Evolutionary conservation across 2,797 vertebrate genomes (phyloP), one percentile per base, ranked within the genome.

Genomic region (Sternarchorhynchus goeldii): DNA sequence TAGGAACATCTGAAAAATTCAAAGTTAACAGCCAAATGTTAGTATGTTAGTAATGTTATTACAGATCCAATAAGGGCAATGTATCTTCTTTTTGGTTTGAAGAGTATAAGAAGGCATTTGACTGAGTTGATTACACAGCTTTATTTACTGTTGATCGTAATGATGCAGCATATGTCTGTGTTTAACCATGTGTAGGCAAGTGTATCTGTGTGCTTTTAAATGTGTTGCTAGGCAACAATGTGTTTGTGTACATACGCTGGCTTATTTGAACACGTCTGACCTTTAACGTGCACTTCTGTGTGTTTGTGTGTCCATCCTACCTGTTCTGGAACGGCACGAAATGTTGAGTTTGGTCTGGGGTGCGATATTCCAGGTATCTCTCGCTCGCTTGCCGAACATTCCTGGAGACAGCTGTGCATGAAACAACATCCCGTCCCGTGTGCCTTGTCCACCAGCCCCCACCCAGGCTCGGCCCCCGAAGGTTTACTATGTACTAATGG

Each of bases 401-500:
- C 71, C 64, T 45, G 12, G 34, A 45, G 58, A 53, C 74, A 84
- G 77, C 81, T 83, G 78, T 65, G 60, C 34, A 36, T 64, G 75
- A 78, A 80, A 79, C 72, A 79, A 75, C 77, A 80, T 80, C 75
- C 73, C 73, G 73, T 65, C 65, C 70, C 29, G 65, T 60, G 34
- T 73, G 60, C n/a, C 41, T 10, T 41, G 32, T 25, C 29, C 25
- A 31, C 63, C 41, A 21, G 29, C 41, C 7, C n/a, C 32, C 8
- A 39, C 3, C 34, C 34, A 14, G 50, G 1, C 1, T 73, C 72
- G 14, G 14, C 36, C 39, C 4, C 29, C 14, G 45, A 50, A 50
- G 45, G 45, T 14, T 50, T 50, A 7, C 10, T 50, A 12, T 14
- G 12, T 3, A 50, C 45, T 50, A 14, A 50, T 3, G 12, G 45